These are phyloP conservation scores for Metopolophium dirhodum DNA, from an alignment of 1,140 invertebrate genomes.

Conservation along the genomic window DNA sequence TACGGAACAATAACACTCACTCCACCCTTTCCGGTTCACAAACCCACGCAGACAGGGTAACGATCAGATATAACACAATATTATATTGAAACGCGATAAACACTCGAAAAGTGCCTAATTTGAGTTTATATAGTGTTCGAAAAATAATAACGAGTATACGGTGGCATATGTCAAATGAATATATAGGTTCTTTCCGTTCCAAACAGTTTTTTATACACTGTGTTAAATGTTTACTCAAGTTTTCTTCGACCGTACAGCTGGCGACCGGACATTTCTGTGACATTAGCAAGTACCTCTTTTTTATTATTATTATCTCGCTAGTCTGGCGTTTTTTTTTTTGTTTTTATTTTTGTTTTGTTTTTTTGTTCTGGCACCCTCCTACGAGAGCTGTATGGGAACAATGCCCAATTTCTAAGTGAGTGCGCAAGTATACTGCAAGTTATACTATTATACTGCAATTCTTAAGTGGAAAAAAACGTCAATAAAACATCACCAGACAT, in stretches of 20 bases:
- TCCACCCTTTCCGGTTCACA: not conserved
- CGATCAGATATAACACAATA: slow-evolving; percentile 17
- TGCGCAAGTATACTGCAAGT: slow-evolving; percentile 8
- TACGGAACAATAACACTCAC: slow-evolving; percentile 11
- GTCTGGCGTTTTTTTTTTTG: slow-evolving; percentile 16
- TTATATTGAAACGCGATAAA: not conserved
- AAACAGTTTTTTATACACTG: not conserved
- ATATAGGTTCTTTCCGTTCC: not conserved
- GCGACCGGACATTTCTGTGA: slow-evolving; percentile 35
- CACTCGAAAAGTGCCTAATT: slow-evolving; percentile 20
- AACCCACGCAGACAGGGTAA: not conserved
- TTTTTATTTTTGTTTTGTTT: not conserved
- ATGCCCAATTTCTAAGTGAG: slow-evolving; percentile 43
- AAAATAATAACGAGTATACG: not conserved
- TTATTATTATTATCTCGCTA: slow-evolving; percentile 29
- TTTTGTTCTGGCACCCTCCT: slow-evolving; percentile 48
- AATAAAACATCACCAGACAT: slow-evolving; percentile 28
- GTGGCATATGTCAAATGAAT: slow-evolving; percentile 22
- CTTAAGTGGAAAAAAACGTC: not conserved
- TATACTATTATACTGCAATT: slow-evolving; percentile 3
- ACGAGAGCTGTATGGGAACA: slow-evolving; percentile 36
- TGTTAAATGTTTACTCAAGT: slow-evolving; percentile 24
- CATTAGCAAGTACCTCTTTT: slow-evolving; percentile 46
- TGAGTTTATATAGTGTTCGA: not conserved
- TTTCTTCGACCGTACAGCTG: slow-evolving; percentile 32